phyloP scores from a whole-genome alignment of 2,113 vertebrate species.

The Aythya baeri region DNA sequence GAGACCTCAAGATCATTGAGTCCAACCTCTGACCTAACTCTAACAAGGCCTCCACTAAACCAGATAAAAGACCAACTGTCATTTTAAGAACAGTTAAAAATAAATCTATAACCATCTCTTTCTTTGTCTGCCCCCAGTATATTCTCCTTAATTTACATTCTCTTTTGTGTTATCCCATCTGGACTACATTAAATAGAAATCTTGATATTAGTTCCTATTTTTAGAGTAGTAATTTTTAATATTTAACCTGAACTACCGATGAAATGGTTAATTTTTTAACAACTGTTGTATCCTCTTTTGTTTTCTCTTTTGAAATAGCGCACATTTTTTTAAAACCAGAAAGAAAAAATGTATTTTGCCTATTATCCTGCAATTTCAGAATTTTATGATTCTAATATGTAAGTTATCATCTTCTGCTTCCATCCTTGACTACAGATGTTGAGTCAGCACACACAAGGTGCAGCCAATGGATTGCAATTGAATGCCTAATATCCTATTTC shows the following conservation, averaged over 20 bases:
- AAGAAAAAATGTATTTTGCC: constrained; percentile 26
- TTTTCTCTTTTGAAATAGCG: constrained; percentile 1
- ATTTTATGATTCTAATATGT: constrained; percentile 15
- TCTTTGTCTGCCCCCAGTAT: neutral
- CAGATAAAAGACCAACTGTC: neutral
- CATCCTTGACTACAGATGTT: constrained; percentile 8
- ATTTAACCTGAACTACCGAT: neutral
- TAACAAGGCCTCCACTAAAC: neutral
- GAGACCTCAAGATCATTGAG: no score
- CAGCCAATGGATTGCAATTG: constrained; percentile 34
- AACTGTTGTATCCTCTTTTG: neutral
- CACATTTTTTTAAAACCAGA: constrained; percentile 25
- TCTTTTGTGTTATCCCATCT: neutral
- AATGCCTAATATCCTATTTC: constrained; percentile 38
- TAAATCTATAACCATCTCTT: neutral
- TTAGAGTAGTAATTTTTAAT: neutral
- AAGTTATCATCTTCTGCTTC: constrained; percentile 27
- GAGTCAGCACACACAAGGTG: constrained; percentile 49
- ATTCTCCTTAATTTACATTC: neutral
- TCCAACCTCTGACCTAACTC: no score
- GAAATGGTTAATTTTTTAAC: neutral
- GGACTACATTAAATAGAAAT: neutral
- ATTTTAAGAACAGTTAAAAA: neutral
- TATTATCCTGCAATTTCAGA: constrained; percentile 30
- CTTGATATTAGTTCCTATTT: neutral